These are phyloP conservation scores for Varecia variegata DNA, from an alignment of 2,797 vertebrate species.

Conservation along the genomic window DNA sequence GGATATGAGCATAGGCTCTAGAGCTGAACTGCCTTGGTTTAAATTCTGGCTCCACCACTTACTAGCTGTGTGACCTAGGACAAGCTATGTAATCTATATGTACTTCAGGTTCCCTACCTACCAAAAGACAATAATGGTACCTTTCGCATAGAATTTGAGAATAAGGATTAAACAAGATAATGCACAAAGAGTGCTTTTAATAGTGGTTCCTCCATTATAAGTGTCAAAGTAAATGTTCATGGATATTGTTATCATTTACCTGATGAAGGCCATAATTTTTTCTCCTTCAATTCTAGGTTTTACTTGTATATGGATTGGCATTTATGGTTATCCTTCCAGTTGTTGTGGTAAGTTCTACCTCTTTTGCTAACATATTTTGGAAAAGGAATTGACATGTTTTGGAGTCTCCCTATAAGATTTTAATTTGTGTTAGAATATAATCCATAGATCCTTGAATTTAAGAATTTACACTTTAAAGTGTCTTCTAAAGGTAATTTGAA, in stretches of 20 bases:
- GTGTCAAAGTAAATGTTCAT: conserved; percentile 4
- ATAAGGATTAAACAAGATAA: background rate
- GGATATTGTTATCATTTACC: background rate
- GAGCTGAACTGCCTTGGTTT: background rate
- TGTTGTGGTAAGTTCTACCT: conserved; percentile 93
- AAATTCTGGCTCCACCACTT: background rate
- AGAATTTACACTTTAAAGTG: background rate
- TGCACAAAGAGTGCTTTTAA: background rate
- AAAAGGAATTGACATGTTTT: background rate
- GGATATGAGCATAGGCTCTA: background rate
- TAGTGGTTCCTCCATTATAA: background rate
- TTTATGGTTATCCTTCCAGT: conserved; percentile 99
- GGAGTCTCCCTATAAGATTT: background rate
- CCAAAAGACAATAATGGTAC: background rate
- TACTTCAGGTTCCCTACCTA: background rate
- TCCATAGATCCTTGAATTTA: conserved; percentile 28
- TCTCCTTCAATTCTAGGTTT: conserved; percentile 86
- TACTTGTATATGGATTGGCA: conserved; percentile 96
- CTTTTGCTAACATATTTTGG: conserved; percentile 14
- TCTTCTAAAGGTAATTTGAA: conserved; percentile 25
- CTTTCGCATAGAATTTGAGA: conserved; percentile 18
- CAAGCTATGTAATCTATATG: background rate
- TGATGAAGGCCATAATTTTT: background rate
- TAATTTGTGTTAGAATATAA: conserved; percentile 38
- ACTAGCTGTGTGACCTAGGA: background rate